A percentile compares a stretch with the other conserved stretches of the same genome.
phyloP scores from a whole-genome alignment of 2,113 vertebrate genomes.

The Hemibagrus wyckioides region DNA sequence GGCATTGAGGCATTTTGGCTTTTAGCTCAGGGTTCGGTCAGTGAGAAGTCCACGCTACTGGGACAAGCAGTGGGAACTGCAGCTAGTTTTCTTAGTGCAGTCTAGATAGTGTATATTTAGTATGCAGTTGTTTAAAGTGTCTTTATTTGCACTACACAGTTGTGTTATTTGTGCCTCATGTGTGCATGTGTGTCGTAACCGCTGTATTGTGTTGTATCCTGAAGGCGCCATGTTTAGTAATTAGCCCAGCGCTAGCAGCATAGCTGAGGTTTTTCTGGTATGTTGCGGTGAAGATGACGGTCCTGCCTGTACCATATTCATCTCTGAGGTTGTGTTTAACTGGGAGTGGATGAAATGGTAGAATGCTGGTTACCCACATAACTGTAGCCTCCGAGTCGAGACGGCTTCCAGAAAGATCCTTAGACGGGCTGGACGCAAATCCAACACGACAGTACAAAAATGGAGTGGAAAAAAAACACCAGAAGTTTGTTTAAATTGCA shows the following conservation, averaged over 20 bases:
- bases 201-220: slow-evolving; percentile 6
- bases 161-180: background rate
- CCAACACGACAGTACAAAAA: slow-evolving; percentile 1
- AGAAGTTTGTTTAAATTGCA: slow-evolving; percentile 11
- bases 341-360: slow-evolving; percentile 8
- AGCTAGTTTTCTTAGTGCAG: background rate
- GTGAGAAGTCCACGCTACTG: background rate
- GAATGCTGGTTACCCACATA: slow-evolving; percentile 15
- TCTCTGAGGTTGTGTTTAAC: slow-evolving; percentile 21
- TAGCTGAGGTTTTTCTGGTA: slow-evolving; percentile 9
- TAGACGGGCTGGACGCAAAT: background rate
- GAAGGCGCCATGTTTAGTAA: background rate
- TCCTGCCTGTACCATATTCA: slow-evolving; percentile 17
- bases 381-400: background rate
- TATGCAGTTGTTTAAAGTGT: background rate
- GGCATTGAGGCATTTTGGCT: background rate
- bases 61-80: background rate
- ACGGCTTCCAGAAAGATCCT: background rate
- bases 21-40: background rate
- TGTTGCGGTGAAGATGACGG: slow-evolving; percentile 14
- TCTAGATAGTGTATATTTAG: background rate
- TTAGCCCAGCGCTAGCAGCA: background rate
- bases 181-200: background rate
- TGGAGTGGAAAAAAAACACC: slow-evolving; percentile 2
- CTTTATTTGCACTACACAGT: background rate